phyloP scores from a whole-genome alignment of 2,888 invertebrate genomes.

The Halictus ligatus region DNA sequence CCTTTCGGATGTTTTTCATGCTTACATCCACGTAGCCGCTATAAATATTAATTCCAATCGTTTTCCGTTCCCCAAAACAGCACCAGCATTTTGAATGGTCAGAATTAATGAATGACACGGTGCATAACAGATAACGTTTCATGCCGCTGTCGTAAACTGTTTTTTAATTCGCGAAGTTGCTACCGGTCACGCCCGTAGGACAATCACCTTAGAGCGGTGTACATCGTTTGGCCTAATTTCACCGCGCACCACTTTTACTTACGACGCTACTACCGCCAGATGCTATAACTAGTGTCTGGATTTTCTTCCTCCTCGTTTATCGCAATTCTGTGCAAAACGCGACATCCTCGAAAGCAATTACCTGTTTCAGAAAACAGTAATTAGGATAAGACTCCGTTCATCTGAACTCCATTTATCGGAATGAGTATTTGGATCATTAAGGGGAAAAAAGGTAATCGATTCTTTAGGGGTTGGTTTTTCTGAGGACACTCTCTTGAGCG shows the following conservation, averaged over 20 bases:
- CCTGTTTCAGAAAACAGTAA: not conserved
- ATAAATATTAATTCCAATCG: not conserved
- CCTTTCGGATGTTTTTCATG: not conserved
- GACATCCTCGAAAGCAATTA: not conserved
- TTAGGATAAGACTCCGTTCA: not conserved
- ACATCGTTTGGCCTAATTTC: conserved; percentile 3
- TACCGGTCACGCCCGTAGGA: not conserved
- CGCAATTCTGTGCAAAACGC: not conserved
- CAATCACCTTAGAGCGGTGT: not conserved
- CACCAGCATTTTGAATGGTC: not conserved
- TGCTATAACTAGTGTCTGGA: not conserved
- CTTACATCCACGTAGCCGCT: not conserved
- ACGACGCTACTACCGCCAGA: not conserved
- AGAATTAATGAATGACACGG: not conserved
- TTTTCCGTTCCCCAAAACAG: not conserved
- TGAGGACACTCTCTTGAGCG: too few species aligned
- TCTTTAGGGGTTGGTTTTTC: too few species aligned
- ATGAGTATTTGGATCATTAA: not conserved
- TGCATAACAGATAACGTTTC: not conserved
- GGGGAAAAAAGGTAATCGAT: too few species aligned
- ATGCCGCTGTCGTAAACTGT: not conserved
- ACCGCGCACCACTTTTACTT: not conserved
- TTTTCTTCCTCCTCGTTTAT: not conserved
- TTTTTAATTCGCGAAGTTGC: not conserved
- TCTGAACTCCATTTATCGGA: not conserved